Percentiles rank a stretch among this genome's conserved stretches.
phyloP scores from a whole-genome alignment of 2,888 invertebrate species.

The Thereva unica region DNA sequence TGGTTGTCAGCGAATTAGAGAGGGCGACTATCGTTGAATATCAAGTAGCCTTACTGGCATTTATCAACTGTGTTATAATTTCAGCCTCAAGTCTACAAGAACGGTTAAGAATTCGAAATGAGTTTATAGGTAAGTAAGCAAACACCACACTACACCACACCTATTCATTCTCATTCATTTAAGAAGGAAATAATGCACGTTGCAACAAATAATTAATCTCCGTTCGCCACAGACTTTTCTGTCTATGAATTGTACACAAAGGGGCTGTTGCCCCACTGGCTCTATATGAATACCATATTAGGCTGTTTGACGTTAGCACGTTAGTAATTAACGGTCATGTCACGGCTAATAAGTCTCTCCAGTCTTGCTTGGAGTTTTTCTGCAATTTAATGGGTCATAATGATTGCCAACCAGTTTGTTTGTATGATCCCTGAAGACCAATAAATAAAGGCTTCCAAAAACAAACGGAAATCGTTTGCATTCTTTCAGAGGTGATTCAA shows the following conservation, averaged over 20 bases:
- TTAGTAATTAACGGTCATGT: slow-evolving; percentile 26
- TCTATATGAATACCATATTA: slow-evolving; percentile 25
- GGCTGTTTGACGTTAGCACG: slow-evolving; percentile 33
- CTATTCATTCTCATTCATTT: no score
- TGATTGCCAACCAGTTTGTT: slow-evolving; percentile 1
- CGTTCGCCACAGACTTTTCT: no score
- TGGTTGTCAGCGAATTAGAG: slow-evolving; percentile 87
- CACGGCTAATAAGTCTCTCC: slow-evolving; percentile 24
- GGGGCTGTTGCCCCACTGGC: slow-evolving; percentile 29
- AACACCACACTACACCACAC: not conserved
- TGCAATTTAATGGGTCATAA: slow-evolving; percentile 32
- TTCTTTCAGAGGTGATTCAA: slow-evolving; percentile 17
- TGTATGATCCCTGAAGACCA: slow-evolving; percentile 8
- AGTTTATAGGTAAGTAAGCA: slow-evolving; percentile 84
- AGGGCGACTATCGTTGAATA: slow-evolving; percentile 81
- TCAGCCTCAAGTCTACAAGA: slow-evolving; percentile 86
- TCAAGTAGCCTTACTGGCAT: slow-evolving; percentile 88
- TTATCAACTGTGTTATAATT: slow-evolving; percentile 94
- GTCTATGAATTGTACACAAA: slow-evolving; percentile 15
- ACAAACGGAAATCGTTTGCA: slow-evolving; percentile 18
- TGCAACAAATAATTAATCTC: no score
- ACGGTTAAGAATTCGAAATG: slow-evolving; percentile 85
- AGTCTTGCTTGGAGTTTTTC: slow-evolving; percentile 14
- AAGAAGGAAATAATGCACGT: no score
- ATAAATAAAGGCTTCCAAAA: slow-evolving; percentile 18